Evolutionary conservation across 2,113 vertebrate species (phyloP).

Genomic region (human): GRCh38 chr1:168092001-168092500

Average conservation of each 20-base stretch:
- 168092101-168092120: neutral
- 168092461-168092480: neutral
- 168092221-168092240: neutral
- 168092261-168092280: neutral
- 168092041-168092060: fast-evolving
- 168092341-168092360: neutral
- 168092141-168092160: neutral
- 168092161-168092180: neutral
- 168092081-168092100: fast-evolving
- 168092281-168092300: neutral
- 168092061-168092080: neutral
- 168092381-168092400: neutral
- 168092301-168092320: neutral
- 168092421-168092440: neutral
- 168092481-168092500: neutral
- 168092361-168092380: neutral
- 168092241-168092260: neutral
- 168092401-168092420: neutral
- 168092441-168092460: neutral
- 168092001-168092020: neutral
- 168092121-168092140: neutral
- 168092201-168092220: neutral
- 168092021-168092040: neutral
- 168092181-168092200: neutral
- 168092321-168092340: neutral